Base-by-base conservation (phyloP, 2,797 vertebrate genomes). In the Gastrophryne carolinensis region DNA sequence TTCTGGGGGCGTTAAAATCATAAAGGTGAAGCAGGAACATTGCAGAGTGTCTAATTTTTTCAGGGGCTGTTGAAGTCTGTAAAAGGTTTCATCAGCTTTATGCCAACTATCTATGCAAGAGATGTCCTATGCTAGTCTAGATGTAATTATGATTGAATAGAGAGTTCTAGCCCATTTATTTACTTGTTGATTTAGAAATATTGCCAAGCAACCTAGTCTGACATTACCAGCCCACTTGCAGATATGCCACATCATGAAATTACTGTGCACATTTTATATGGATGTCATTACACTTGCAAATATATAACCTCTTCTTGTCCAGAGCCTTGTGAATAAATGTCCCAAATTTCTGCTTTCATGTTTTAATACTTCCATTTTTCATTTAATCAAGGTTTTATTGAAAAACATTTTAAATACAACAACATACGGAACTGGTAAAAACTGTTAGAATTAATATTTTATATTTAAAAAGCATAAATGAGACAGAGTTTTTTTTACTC, bases 101-200 rank as follows among this genome's bases (percentile, higher is more conserved):
- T 37, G 26, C n/a, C 27, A 62, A 54, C 13, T 23, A 26, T 53
- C 64, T 75, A 3, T 47, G 53, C 52, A 7, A 23, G 47, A 39
- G 44, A 57, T 64, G 57, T 21, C 56, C 34, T 69, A 56, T 44
- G 52, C 56, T 56, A 56, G 26, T 34, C 44, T 5, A 66, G 24
- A 32, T 76, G 68, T 70, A 76, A 70, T 76, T 70, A 70, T 76
- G 66, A 76, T 70, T 63, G 58, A 76, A 52, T 47, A 50, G 10
- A 56, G 21, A 56, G 24, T 76, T 62, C 66, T 70, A 62, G 27
- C 49, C 63, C 74, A 63, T 70, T 76, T 76, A 62, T 76, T 76
- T 56, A 70, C 66, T 63, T 76, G 58, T 64, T 41, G 29, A 76
- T 62, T 60, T 54, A 76, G 65, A 69, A 62, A 61, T 69, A 76